Percentiles rank a stretch among this genome's conserved stretches.
These are phyloP conservation scores for Cheiracanthium punctorium DNA, from an alignment of 2,888 invertebrate genomes.

Conservation along the genomic window DNA sequence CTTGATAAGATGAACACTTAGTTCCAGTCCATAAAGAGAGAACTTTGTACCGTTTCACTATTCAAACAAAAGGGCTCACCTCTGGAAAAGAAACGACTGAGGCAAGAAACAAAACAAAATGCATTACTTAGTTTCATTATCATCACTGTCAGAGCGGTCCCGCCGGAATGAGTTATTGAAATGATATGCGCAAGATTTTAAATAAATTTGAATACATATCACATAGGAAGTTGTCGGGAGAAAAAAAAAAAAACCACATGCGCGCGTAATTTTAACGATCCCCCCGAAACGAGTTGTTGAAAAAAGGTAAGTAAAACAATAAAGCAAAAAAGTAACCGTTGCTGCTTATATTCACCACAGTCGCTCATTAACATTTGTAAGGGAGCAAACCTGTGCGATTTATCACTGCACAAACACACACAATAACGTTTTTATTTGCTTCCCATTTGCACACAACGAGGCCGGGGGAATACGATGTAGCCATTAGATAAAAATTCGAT, in stretches of 20 bases:
- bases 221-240: neutral
- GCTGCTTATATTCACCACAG: conserved; percentile 44
- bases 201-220: conserved; percentile 20
- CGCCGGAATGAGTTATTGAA: neutral
- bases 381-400: conserved; percentile 40
- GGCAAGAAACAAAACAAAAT: no score
- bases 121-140: no score
- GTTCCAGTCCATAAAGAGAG: no score
- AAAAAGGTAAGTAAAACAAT: conserved; percentile 30
- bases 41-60: no score
- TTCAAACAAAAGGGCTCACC: no score
- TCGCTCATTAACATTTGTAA: conserved; percentile 63
- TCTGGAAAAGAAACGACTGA: no score
- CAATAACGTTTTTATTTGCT: conserved; percentile 54
- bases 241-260: neutral
- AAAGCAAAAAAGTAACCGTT: no score
- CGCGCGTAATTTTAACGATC: conserved; percentile 21
- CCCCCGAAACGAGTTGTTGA: conserved; percentile 7
- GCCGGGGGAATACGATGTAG: conserved; percentile 22
- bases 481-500: conserved; percentile 59
- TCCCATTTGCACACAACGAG: conserved; percentile 56
- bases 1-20: no score
- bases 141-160: neutral
- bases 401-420: conserved; percentile 52
- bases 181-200: conserved; percentile 7